Percentiles rank a stretch among this genome's conserved stretches.
These are phyloP conservation scores for Lochmaea crataegi DNA, from an alignment of 2,888 invertebrate species.

Conservation along the genomic window DNA sequence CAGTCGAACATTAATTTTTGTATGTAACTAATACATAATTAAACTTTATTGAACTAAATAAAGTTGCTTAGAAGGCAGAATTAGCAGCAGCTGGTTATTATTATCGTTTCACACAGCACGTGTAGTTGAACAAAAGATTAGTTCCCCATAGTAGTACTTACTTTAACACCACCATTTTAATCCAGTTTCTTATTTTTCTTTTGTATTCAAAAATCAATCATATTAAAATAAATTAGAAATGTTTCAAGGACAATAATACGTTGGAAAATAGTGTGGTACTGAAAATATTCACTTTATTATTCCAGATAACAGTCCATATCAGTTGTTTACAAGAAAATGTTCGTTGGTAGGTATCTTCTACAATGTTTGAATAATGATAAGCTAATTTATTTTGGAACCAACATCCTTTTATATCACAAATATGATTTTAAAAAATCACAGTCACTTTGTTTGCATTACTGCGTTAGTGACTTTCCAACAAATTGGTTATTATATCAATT, in stretches of 20 bases:
- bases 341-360: constrained; percentile 9
- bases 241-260: neutral
- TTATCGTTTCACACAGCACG: too few relatives aligned
- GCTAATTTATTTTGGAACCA: constrained; percentile 3
- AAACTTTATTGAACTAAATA: too few relatives aligned
- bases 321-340: constrained; percentile 19
- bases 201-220: too few relatives aligned
- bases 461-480: constrained; percentile 2
- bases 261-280: neutral
- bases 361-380: constrained; percentile 14
- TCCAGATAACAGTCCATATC: neutral
- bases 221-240: neutral
- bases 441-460: neutral
- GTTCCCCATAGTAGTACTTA: too few relatives aligned
- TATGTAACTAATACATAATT: too few relatives aligned
- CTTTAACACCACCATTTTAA: too few relatives aligned
- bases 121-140: too few relatives aligned
- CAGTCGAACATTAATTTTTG: too few relatives aligned
- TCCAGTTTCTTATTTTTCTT: too few relatives aligned
- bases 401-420: neutral
- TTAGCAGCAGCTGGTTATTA: too few relatives aligned
- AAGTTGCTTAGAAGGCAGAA: too few relatives aligned
- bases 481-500: neutral
- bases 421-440: too few relatives aligned
- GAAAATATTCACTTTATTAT: constrained; percentile 10